Evolutionary conservation across 2,113 vertebrate genomes (phyloP), one percentile per base, ranked within the genome.

Genomic region (Tychaedon coryphoeus): DNA sequence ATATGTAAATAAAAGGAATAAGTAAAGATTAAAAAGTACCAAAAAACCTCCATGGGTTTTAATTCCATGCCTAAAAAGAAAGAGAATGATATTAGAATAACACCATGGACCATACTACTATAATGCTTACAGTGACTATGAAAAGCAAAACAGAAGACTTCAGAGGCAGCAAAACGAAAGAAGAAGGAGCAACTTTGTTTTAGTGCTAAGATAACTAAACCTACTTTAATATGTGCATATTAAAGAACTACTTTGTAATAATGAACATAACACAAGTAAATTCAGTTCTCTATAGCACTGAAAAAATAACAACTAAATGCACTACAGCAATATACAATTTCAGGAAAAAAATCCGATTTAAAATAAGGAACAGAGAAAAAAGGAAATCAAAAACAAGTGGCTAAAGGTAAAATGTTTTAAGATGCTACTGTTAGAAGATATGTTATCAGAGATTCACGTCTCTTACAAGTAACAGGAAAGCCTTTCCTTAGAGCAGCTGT

Each of bases 401-500:
- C 14, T 85, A 70, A 22, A 6, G 51, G 18, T 76, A 90, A 88
- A 87, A 90, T 40, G 28, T 66, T 74, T 73, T 76, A 47, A 73
- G 58, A 83, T 73, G 38, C 43, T 76, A 83, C 74, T 34, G 16
- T 50, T 79, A 79, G 54, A 86, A 87, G 58, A 58, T 45, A 28
- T 0, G 10, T 54, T 94, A 71, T 84, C 73, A 51, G 40, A 72
- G 36, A 90, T 33, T 50, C 54, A 38, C 0, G 0, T 72, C 28
- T 88, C 61, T 56, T 78, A 75, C 31, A 86, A 38, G 71, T 19
- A 79, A 75, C 14, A 86, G 78, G 54, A 79, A 94, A 94, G 31
- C 23, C 74, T 93, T 50, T 61, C 77, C 45, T 90, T 33, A 82
- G 62, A 92, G 69, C 5, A 69, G n/a, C 58, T 86, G 38, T 16